Percentiles rank a stretch among this genome's conserved stretches.
These are phyloP conservation scores for Zaprionus nigranus DNA, from an alignment of 1,140 invertebrate genomes.

Conservation along the genomic window DNA sequence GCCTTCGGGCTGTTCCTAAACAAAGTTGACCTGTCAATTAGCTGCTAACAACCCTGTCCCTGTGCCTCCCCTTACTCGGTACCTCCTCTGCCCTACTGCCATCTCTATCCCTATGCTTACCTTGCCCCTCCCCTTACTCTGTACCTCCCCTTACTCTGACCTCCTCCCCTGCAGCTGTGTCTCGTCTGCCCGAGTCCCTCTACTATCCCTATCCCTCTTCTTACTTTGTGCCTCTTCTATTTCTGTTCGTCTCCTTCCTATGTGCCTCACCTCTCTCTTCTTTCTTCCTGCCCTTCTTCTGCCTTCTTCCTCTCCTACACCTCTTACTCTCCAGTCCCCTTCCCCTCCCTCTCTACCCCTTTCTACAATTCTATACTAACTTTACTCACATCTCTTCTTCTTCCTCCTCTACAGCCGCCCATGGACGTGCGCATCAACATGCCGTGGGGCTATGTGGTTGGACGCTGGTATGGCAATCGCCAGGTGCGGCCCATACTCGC, in stretches of 20 bases:
- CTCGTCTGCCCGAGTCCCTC: too few relatives aligned
- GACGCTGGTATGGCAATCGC: conserved; percentile 89
- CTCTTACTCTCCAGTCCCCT: too few relatives aligned
- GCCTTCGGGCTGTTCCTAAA: conserved; percentile 29
- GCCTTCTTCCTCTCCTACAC: too few relatives aligned
- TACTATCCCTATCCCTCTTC: too few relatives aligned
- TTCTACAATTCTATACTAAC: background rate
- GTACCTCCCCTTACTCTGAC: too few relatives aligned
- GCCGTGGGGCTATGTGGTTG: conserved; percentile 88
- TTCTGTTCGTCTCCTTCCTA: too few relatives aligned
- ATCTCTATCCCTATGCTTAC: fast-evolving
- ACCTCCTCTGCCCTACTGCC: background rate
- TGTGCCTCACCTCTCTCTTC: too few relatives aligned
- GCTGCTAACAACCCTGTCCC: conserved; percentile 13
- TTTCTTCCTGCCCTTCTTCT: too few relatives aligned
- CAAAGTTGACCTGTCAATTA: conserved; percentile 50
- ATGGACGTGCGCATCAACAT: conserved; percentile 89
- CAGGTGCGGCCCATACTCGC: conserved; percentile 88
- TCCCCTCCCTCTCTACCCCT: too few relatives aligned
- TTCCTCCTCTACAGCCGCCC: conserved; percentile 24
- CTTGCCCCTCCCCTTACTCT: too few relatives aligned
- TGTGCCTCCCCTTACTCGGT: background rate
- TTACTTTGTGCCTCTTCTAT: too few relatives aligned
- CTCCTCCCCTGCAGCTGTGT: too few relatives aligned
- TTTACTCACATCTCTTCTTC: background rate